Evolutionary conservation across 2,888 invertebrate species (phyloP).

Genomic region (Malthinus seriepunctatus): DNA sequence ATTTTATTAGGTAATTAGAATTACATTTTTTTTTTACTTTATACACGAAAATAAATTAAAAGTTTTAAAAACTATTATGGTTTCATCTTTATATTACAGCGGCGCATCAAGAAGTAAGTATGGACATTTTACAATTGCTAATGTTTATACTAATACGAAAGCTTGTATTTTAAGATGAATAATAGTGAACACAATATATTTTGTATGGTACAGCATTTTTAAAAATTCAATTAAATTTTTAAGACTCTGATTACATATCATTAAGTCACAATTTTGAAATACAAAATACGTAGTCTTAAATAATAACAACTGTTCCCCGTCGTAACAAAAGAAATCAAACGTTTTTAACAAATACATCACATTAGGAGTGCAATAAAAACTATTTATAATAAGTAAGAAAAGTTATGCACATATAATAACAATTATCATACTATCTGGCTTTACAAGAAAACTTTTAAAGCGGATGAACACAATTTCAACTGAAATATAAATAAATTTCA

Average conservation of each 20-base stretch:
- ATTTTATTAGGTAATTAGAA: slow-evolving; percentile 45
- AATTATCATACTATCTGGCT: slow-evolving; percentile 4
- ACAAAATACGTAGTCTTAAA: too few relatives aligned
- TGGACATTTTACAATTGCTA: slow-evolving; percentile 9
- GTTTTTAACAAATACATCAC: not conserved
- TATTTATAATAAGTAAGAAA: not conserved
- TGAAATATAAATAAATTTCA: not conserved
- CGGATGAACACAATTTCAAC: slow-evolving; percentile 1
- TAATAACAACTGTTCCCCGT: too few relatives aligned
- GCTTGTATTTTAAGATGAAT: slow-evolving; percentile 18
- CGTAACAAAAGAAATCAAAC: too few relatives aligned
- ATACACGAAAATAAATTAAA: slow-evolving; percentile 50
- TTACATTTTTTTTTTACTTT: slow-evolving; percentile 39
- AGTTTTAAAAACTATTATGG: slow-evolving; percentile 31
- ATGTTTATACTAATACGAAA: slow-evolving; percentile 18
- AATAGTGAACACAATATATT: slow-evolving; percentile 25
- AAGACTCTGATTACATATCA: too few relatives aligned
- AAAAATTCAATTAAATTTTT: too few relatives aligned
- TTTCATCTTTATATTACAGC: slow-evolving; percentile 23
- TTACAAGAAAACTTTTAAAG: slow-evolving; percentile 1
- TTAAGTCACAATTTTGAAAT: not conserved
- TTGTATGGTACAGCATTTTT: slow-evolving; percentile 8
- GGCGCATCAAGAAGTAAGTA: slow-evolving; percentile 16
- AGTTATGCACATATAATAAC: slow-evolving; percentile 1
- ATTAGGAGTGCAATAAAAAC: slow-evolving; percentile 1